These are phyloP conservation scores for Sinotaia quadrata DNA, from an alignment of 2,888 invertebrate genomes.

Conservation along the genomic window DNA sequence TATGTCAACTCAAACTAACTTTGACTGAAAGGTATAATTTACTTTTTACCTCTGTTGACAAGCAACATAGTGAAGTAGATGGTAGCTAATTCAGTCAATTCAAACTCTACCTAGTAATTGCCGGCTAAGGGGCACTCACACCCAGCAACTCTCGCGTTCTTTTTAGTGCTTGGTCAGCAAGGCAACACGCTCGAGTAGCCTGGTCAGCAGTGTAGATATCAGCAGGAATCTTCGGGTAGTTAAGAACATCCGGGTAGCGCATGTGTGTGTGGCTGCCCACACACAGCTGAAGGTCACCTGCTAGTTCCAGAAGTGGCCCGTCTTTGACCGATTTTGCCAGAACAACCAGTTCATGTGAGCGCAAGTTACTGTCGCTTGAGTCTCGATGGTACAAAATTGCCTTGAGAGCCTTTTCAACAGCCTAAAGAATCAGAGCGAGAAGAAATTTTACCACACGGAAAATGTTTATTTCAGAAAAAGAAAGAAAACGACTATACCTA, in stretches of 20 bases:
- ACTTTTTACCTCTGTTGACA: no score
- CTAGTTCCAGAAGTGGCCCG: slow-evolving; percentile 8
- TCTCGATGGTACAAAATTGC: slow-evolving; percentile 30
- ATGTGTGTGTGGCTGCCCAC: slow-evolving; percentile 24
- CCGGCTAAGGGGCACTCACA: no score
- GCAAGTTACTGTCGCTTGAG: slow-evolving; percentile 5
- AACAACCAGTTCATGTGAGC: slow-evolving; percentile 9
- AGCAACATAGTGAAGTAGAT: no score
- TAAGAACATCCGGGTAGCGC: slow-evolving; percentile 31
- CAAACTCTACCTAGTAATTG: no score
- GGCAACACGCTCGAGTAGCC: slow-evolving; percentile 15
- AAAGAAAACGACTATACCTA: no score
- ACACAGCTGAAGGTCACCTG: slow-evolving; percentile 9
- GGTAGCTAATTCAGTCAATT: no score
- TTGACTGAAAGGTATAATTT: no score
- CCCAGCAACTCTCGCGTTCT: background rate
- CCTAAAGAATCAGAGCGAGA: no score
- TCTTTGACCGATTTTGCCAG: slow-evolving; percentile 9
- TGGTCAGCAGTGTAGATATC: slow-evolving; percentile 27
- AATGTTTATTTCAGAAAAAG: no score
- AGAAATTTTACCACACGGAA: no score
- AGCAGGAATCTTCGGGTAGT: slow-evolving; percentile 27
- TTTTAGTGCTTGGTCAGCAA: slow-evolving; percentile 6
- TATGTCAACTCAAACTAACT: no score
- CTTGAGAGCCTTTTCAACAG: slow-evolving; percentile 43